These are phyloP conservation scores for Globicephala melas DNA, from an alignment of 2,113 vertebrate species.

Conservation along the genomic window DNA sequence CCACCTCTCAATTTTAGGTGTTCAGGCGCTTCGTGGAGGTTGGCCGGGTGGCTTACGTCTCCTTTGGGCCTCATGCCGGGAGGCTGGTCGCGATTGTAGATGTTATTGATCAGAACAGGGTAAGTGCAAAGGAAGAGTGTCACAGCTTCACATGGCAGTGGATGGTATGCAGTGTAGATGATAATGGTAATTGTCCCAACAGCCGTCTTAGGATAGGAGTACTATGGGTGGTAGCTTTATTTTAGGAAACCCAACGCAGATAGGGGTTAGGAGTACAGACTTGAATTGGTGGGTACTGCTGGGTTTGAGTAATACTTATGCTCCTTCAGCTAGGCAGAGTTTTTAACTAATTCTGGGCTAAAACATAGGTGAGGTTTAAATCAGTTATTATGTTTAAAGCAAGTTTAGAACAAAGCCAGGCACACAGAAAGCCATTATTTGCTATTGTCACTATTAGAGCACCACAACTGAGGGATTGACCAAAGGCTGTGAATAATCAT, in stretches of 20 bases:
- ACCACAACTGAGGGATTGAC: not conserved
- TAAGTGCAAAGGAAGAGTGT: slow-evolving; percentile 66
- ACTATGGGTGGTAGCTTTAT: not conserved
- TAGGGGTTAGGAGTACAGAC: not conserved
- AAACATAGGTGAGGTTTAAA: not conserved
- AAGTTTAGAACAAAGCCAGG: not conserved
- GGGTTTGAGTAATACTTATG: not conserved
- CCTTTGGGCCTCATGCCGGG: slow-evolving; percentile 93
- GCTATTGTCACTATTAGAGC: not conserved
- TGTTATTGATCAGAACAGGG: slow-evolving; percentile 98
- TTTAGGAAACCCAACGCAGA: not conserved
- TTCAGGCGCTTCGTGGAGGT: slow-evolving; percentile 97
- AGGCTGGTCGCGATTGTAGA: slow-evolving; percentile 96
- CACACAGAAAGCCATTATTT: too few species aligned
- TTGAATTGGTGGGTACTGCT: accelerated
- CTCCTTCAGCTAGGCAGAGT: not conserved
- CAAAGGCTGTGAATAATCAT: not conserved
- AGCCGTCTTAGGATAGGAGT: not conserved
- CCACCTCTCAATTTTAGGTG: slow-evolving; percentile 82
- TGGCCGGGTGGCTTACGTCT: slow-evolving; percentile 92
- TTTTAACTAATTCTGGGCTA: not conserved
- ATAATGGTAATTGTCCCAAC: accelerated
- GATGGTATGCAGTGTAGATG: accelerated
- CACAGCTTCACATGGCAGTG: accelerated
- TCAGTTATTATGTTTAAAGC: accelerated